Evolutionary conservation across 1,140 invertebrate genomes (phyloP).

Genomic region (Frieseomelitta varia): DNA sequence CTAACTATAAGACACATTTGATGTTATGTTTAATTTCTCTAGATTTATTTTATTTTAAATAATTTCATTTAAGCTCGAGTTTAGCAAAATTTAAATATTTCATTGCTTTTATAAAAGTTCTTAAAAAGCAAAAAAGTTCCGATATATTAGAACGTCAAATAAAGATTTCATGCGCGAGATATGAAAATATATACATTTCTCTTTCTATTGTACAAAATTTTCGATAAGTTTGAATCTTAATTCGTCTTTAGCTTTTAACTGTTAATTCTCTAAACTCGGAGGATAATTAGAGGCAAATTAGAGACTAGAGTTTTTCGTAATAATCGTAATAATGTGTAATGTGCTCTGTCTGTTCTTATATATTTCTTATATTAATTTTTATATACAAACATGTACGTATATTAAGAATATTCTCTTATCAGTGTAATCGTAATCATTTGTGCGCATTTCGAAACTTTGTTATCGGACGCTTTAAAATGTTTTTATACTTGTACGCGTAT

Average conservation of each 20-base stretch:
- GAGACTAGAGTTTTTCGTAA: not conserved
- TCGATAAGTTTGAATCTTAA: not conserved
- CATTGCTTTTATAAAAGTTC: not conserved
- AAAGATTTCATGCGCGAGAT: too few species aligned
- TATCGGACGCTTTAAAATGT: not conserved
- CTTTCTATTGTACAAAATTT: not conserved
- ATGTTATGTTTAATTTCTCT: not conserved
- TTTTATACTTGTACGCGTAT: not conserved
- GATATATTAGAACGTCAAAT: not conserved
- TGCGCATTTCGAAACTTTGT: not conserved
- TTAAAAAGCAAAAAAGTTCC: not conserved
- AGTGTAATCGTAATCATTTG: not conserved
- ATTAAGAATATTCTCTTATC: slow-evolving; percentile 9
- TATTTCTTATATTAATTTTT: not conserved
- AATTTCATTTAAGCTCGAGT: not conserved
- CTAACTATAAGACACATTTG: not conserved
- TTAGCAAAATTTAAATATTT: not conserved
- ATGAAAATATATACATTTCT: too few species aligned
- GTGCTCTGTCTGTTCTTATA: not conserved
- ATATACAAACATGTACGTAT: not conserved
- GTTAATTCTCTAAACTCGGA: not conserved
- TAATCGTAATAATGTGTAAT: not conserved
- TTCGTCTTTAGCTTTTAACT: not conserved
- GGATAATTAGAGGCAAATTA: not conserved
- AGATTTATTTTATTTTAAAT: not conserved